Base-by-base conservation (phyloP, 92 coral and sea anemone genomes). In the Parazoanthus darwini region DNA sequence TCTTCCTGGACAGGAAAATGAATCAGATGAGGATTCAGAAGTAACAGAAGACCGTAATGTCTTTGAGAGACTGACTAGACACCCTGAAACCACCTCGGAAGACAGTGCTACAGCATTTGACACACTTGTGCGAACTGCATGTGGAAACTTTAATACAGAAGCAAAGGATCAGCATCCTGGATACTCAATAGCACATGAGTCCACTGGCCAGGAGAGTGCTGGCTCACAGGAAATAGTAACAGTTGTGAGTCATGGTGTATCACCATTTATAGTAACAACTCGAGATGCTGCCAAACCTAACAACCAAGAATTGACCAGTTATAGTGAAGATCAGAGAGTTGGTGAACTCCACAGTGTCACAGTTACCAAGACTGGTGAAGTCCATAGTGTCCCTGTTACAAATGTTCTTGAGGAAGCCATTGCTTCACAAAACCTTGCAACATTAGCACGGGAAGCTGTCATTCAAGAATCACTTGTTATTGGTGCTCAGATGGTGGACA, bases 51-150 rank as follows among this genome's bases (percentile, higher is more conserved):
- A 71, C 79, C 87, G 56, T 43, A 88, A 85, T 23, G 56, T 58
- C 29, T 86, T 86, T 75, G 89, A 56, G 44, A 86, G 74, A 70
- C 66, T 84, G 29, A 10, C 79, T 29, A 50, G 59, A 25, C 78
- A 84, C 13, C 22, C 88, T 15, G 91, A 79, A 50, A 33, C 81
- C 2, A 86, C 39, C 48, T 39, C 86, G 14, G 83, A 70, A 35
- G 90, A 78, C 77, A 86, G 67, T 58, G 84, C 16, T 56, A 90
- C 91, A 86, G 97, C 96, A 16, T 74, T 95, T 33, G 98, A 93
- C 63, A 95, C 94, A 6, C 91, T 95, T 23, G 98, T 95, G 0
- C 98, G 91, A 43, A 95, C 98, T 46, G 98, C 98, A 20, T 93
- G 96, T 73, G 91, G 92, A 89, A 92, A 90, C 76, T 91, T 91